Evolutionary conservation across 2,888 invertebrate species (phyloP).

Genomic region (Acleris holmiana): DNA sequence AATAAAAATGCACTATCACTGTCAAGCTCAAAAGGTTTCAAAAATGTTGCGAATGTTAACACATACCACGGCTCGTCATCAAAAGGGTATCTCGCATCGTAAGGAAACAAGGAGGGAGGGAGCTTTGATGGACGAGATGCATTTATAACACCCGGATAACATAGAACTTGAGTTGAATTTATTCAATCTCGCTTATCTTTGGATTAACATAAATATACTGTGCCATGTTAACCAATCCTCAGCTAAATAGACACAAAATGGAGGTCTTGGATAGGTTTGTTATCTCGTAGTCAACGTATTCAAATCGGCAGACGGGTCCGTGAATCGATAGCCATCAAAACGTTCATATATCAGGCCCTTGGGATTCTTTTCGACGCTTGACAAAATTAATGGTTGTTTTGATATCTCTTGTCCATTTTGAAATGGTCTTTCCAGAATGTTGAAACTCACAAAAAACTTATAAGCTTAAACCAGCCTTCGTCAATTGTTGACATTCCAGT

Average conservation of each 20-base stretch:
- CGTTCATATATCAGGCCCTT: conserved; percentile 27
- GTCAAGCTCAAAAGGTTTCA: conserved; percentile 41
- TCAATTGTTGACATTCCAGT: too few species aligned
- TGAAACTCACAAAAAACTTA: too few species aligned
- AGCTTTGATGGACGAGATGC: conserved; percentile 35
- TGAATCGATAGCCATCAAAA: conserved; percentile 24
- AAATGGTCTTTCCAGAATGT: not conserved
- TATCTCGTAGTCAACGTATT: conserved; percentile 32
- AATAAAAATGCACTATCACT: conserved; percentile 41
- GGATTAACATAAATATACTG: conserved; percentile 26
- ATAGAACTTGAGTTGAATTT: conserved; percentile 38
- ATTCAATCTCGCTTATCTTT: conserved; percentile 36
- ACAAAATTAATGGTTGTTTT: conserved; percentile 24
- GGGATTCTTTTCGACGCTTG: conserved; percentile 25
- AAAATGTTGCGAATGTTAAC: conserved; percentile 40
- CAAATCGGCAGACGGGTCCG: conserved; percentile 32
- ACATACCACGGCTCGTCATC: conserved; percentile 41
- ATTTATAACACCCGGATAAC: conserved; percentile 40
- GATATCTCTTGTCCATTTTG: not conserved
- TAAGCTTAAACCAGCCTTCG: too few species aligned
- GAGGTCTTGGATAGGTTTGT: not conserved
- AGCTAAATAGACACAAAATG: too few species aligned
- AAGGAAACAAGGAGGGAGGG: not conserved
- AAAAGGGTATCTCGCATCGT: conserved; percentile 30
- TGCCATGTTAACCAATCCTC: too few species aligned